Conservation (phyloP, 2,113 vertebrate genomes). For the Myrmecobius fasciatus region DNA sequence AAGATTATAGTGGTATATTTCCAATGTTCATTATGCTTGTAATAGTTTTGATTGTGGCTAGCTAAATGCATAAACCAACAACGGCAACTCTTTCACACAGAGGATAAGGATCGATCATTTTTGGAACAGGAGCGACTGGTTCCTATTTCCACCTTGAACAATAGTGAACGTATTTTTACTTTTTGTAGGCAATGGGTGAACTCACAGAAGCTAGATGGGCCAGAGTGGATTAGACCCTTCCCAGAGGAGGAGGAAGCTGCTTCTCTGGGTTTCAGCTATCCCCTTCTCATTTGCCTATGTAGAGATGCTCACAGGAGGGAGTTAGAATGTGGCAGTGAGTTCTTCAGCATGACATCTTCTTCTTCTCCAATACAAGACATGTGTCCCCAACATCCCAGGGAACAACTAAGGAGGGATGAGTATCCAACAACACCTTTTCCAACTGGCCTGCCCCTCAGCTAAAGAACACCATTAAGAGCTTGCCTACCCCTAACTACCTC, state of each 20-base stretch:
- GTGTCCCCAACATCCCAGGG: not conserved
- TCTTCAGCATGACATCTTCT: not conserved
- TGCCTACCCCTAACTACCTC: too few species aligned
- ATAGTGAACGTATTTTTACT: not conserved
- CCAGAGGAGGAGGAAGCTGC: not conserved
- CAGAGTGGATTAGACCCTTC: not conserved
- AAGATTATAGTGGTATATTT: slow-evolving; percentile 33
- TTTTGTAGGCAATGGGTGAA: not conserved
- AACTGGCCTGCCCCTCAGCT: not conserved
- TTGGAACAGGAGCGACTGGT: not conserved
- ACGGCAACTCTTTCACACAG: slow-evolving; percentile 12
- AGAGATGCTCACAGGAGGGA: not conserved
- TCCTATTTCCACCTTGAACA: not conserved
- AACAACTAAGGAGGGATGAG: not conserved
- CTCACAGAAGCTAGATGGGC: not conserved
- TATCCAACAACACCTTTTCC: not conserved
- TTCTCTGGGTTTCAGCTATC: not conserved
- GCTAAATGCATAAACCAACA: slow-evolving; percentile 21
- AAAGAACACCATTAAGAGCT: not conserved
- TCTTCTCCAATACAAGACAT: not conserved
- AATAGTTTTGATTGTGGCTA: slow-evolving; percentile 16
- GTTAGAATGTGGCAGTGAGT: not conserved
- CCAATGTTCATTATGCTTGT: not conserved
- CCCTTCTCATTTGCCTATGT: not conserved
- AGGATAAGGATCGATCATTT: not conserved